Conservation (phyloP, 2,113 vertebrate genomes). For the Callochromis pleurospilus region DNA sequence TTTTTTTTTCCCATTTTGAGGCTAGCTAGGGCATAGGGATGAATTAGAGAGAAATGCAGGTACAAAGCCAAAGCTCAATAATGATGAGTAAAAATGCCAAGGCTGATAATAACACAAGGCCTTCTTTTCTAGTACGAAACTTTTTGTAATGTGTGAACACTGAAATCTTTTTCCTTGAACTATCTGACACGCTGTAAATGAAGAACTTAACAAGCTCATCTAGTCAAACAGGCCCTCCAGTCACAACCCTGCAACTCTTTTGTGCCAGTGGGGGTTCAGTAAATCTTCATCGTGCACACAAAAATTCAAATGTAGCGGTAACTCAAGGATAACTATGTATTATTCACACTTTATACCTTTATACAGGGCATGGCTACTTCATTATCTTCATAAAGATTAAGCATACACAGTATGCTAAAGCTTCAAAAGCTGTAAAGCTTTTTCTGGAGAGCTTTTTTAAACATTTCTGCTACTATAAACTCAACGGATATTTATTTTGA, state of each 20-base stretch:
- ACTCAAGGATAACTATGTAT: neutral
- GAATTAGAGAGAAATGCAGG: neutral
- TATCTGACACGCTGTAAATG: neutral
- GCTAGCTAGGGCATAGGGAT: neutral
- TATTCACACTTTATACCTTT: neutral
- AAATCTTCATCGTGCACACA: neutral
- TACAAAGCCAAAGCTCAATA: neutral
- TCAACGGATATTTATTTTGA: neutral
- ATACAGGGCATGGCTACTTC: neutral
- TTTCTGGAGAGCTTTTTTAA: neutral
- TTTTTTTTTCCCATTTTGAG: neutral
- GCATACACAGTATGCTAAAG: neutral
- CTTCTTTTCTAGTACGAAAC: neutral
- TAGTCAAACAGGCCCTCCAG: neutral
- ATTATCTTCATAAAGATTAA: neutral
- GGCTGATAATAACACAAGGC: neutral
- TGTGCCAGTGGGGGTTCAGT: neutral
- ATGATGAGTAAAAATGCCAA: neutral
- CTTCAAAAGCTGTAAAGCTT: neutral
- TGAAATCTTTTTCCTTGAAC: neutral
- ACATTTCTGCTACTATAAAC: neutral
- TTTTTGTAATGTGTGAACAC: neutral
- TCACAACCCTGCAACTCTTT: neutral
- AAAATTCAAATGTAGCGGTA: neutral
- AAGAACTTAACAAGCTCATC: neutral